phyloP scores from a whole-genome alignment of 2,113 vertebrate genomes.

The Oplegnathus fasciatus region DNA sequence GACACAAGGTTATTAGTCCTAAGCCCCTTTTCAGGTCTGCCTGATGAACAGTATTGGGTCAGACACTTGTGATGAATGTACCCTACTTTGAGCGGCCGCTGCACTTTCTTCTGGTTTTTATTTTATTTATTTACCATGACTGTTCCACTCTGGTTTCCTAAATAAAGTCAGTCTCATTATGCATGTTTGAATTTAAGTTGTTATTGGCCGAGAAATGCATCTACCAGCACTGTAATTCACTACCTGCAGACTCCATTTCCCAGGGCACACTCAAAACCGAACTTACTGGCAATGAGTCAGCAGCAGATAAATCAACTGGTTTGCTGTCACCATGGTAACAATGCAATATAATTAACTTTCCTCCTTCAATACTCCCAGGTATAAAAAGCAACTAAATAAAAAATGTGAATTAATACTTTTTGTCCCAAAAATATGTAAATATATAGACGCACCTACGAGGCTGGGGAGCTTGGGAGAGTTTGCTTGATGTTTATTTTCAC shows the following conservation, averaged over 20 bases:
- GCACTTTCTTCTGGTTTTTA: constrained; percentile 39
- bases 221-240: constrained; percentile 42
- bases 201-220: constrained; percentile 25
- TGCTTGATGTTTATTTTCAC: constrained; percentile 10
- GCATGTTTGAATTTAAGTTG: constrained; percentile 36
- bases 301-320: constrained; percentile 50
- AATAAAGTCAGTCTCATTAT: constrained; percentile 61
- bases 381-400: constrained; percentile 8
- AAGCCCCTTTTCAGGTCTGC: constrained; percentile 56
- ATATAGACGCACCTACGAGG: background rate
- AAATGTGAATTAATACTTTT: constrained; percentile 8
- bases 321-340: constrained; percentile 53
- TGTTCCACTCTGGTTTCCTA: constrained; percentile 36
- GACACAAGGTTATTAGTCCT: constrained; percentile 60
- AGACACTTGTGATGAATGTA: constrained; percentile 64
- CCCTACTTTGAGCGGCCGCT: constrained; percentile 52
- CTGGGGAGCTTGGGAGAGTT: background rate
- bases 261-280: constrained; percentile 25
- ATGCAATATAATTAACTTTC: constrained; percentile 43
- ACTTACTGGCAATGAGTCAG: constrained; percentile 32
- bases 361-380: background rate
- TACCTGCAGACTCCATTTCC: constrained; percentile 50
- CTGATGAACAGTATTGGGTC: constrained; percentile 69
- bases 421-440: constrained; percentile 13
- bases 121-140: constrained; percentile 46